These are phyloP conservation scores for Alosa alosa DNA, from an alignment of 2,113 vertebrate genomes.

Conservation along the genomic window DNA sequence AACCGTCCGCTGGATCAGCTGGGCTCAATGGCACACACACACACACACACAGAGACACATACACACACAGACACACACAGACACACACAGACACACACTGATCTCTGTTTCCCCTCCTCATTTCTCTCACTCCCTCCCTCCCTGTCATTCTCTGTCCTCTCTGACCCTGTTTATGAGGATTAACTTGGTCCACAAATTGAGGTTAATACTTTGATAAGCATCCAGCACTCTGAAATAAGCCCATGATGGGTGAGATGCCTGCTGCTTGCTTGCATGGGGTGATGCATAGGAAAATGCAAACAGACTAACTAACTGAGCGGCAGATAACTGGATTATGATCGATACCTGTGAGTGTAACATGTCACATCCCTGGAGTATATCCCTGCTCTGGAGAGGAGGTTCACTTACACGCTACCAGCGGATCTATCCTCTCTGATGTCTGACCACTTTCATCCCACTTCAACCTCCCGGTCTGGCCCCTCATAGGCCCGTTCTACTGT, in stretches of 20 bases:
- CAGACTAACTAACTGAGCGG: neutral
- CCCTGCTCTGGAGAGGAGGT: too few relatives aligned
- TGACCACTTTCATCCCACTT: too few relatives aligned
- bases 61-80: neutral
- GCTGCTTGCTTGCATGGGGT: neutral
- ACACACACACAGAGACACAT: neutral
- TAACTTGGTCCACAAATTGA: slow-evolving; percentile 7
- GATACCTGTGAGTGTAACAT: neutral
- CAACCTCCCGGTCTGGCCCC: too few relatives aligned
- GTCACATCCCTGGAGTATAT: too few relatives aligned
- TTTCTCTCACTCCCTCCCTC: neutral
- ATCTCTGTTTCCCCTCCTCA: neutral
- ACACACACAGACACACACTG: neutral
- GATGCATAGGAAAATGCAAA: neutral
- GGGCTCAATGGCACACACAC: neutral
- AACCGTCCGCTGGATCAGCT: neutral
- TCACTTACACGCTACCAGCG: neutral
- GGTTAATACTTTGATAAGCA: slow-evolving; percentile 14
- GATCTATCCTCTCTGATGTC: too few relatives aligned
- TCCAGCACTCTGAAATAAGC: neutral
- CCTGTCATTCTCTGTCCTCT: neutral
- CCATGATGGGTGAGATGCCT: neutral
- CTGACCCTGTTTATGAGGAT: slow-evolving; percentile 5
- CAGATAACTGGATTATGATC: neutral
- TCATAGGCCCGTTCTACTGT: too few relatives aligned